A percentile compares a stretch with the other conserved stretches of the same genome.
phyloP scores from a whole-genome alignment of 1,140 invertebrate species.

The Ditylenchus dipsaci region DNA sequence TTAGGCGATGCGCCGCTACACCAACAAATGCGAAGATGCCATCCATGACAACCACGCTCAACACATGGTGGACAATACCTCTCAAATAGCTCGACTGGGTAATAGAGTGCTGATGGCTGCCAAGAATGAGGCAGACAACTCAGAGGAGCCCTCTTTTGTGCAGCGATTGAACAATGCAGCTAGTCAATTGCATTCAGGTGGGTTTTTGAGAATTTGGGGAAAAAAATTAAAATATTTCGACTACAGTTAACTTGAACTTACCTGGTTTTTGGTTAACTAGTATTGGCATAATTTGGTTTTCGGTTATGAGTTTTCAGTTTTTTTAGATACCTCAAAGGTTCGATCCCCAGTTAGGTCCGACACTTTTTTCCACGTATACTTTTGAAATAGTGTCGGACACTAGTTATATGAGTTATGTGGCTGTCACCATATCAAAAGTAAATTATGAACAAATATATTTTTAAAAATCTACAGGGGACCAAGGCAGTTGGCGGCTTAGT shows the following conservation, averaged over 20 bases:
- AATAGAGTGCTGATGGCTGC: slow-evolving; percentile 91
- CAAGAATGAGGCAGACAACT: slow-evolving; percentile 94
- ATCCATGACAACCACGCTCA: slow-evolving; percentile 79
- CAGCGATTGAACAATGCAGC: slow-evolving; percentile 76
- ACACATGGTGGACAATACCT: slow-evolving; percentile 85
- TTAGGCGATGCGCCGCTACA: slow-evolving; percentile 79
- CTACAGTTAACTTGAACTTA: background rate
- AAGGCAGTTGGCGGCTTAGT: too few relatives aligned
- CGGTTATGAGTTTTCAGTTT: too few relatives aligned
- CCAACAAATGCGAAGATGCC: slow-evolving; percentile 86
- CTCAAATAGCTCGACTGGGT: slow-evolving; percentile 81
- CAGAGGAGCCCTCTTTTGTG: slow-evolving; percentile 87
- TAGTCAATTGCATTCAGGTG: slow-evolving; percentile 75
- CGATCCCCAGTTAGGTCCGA: too few relatives aligned
- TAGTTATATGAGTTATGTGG: too few relatives aligned
- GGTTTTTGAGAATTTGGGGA: background rate
- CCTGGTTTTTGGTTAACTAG: too few relatives aligned
- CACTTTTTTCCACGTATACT: too few relatives aligned
- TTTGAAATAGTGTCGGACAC: too few relatives aligned
- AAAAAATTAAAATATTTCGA: background rate
- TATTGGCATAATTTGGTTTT: too few relatives aligned
- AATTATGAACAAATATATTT: too few relatives aligned
- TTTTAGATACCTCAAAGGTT: too few relatives aligned
- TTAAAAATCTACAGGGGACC: too few relatives aligned
- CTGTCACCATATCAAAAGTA: too few relatives aligned